Percentiles rank a stretch among this genome's conserved stretches.
Evolutionary conservation across 2,888 invertebrate genomes (phyloP).

Genomic region (Ochropleura leucogaster): DNA sequence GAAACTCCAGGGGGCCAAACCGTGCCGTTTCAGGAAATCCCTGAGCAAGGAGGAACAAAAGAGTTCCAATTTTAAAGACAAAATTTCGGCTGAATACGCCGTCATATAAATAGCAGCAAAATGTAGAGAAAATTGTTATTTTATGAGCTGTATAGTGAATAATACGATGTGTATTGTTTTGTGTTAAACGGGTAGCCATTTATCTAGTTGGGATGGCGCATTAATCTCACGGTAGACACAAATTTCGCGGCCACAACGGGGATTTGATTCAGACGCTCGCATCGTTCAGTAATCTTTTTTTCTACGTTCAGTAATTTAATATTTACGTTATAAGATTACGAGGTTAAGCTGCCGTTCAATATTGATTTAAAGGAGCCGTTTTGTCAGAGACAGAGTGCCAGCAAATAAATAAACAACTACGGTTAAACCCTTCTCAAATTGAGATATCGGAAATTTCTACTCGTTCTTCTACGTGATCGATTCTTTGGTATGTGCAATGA

Average conservation of each 20-base stretch:
- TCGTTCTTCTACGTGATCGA: conserved; percentile 51
- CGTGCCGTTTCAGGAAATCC: conserved; percentile 55
- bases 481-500: conserved; percentile 46
- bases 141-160: conserved; percentile 37
- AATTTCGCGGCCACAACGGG: conserved; percentile 62
- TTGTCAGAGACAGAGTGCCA: conserved; percentile 53
- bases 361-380: conserved; percentile 61
- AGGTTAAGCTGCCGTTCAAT: conserved; percentile 60
- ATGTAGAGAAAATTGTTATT: conserved; percentile 37
- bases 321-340: conserved; percentile 65
- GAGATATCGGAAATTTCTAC: conserved; percentile 53
- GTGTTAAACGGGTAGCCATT: conserved; percentile 65
- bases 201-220: conserved; percentile 74
- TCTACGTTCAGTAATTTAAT: conserved; percentile 64
- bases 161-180: conserved; percentile 55
- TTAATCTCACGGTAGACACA: conserved; percentile 76
- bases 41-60: conserved; percentile 53
- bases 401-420: conserved; percentile 50
- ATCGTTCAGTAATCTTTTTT: conserved; percentile 57
- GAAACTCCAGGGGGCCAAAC: conserved; percentile 40
- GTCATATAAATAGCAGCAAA: conserved; percentile 15
- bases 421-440: conserved; percentile 56
- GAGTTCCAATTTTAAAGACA: conserved; percentile 51
- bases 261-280: conserved; percentile 60
- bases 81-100: conserved; percentile 25